Evolutionary conservation across 1,140 invertebrate genomes (phyloP).

Genomic region (Drosophila rhopaloa): DNA sequence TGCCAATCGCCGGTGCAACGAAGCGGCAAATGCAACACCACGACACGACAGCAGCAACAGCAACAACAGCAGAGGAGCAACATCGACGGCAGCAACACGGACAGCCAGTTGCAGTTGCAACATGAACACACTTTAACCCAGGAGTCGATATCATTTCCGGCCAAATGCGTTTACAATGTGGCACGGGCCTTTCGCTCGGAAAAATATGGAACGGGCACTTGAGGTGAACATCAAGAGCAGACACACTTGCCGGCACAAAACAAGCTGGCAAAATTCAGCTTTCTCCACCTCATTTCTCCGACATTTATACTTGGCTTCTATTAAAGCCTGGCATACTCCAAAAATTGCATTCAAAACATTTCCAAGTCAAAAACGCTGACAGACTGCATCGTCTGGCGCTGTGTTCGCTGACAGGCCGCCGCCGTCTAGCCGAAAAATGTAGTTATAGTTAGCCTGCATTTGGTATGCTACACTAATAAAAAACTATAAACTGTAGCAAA

Average conservation of each 20-base stretch:
- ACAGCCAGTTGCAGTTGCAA: slow-evolving; percentile 46
- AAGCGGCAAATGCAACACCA: slow-evolving; percentile 77
- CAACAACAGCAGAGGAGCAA: slow-evolving; percentile 21
- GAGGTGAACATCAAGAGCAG: slow-evolving; percentile 33
- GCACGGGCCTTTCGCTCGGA: slow-evolving; percentile 7
- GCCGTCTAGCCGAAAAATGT: slow-evolving; percentile 50
- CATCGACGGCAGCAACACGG: slow-evolving; percentile 8
- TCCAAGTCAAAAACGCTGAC: slow-evolving; percentile 67
- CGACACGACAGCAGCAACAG: slow-evolving; percentile 66
- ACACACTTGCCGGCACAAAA: slow-evolving; percentile 9
- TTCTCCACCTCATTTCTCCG: slow-evolving; percentile 29
- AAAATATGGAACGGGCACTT: slow-evolving; percentile 25
- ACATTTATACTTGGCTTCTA: slow-evolving; percentile 15
- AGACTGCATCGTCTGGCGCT: slow-evolving; percentile 58
- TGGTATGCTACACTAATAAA: slow-evolving; percentile 16
- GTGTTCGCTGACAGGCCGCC: slow-evolving; percentile 54
- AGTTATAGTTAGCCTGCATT: slow-evolving; percentile 31
- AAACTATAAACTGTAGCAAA: not conserved
- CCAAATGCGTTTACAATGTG: slow-evolving; percentile 71
- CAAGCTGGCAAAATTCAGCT: slow-evolving; percentile 39
- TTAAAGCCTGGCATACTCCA: slow-evolving; percentile 34
- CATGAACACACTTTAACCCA: slow-evolving; percentile 63
- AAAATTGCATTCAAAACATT: slow-evolving; percentile 71
- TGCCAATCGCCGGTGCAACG: slow-evolving; percentile 74
- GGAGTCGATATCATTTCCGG: slow-evolving; percentile 75